Base-by-base conservation (phyloP, 2,888 invertebrate species). In the Heliconius ismenius region DNA sequence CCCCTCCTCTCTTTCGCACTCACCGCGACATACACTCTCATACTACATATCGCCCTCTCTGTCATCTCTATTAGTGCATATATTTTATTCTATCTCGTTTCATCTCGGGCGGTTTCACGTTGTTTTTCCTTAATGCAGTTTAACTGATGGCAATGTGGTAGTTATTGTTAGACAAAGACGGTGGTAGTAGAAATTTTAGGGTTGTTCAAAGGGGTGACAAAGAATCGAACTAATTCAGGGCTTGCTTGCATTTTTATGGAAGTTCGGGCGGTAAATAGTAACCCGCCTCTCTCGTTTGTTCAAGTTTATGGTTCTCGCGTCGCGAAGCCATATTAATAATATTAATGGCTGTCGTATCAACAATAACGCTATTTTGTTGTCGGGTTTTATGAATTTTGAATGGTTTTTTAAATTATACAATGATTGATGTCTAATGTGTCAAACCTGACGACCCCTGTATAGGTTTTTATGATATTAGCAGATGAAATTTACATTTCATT, bases 51-150 rank as follows among this genome's bases (percentile, higher is more conserved):
- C 88, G 90, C 89, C 91, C 90, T 86, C 86, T 93, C 92, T 93
- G 90, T 93, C 90, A 87, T 89, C 91, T 91, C 87, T 92, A 91
- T 90, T 92, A 93, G 89, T 93, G 93, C 94, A 93, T 94, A 90
- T 94, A 94, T 91, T 92, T 92, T 93, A 90, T 91, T 94, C 94
- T 92, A 94, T 94, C 94, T 93, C 94, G 92, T 94, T 94, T 93
- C 90, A 93, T 93, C 94, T 92, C 91, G 89, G 91, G 92, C 88
- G 89, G 92, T 91, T 92, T 92, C 87, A 91, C 91, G 92, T 93
- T 92, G 92, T 92, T 94, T 93, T 93, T 93, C 92, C 92, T 91
- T 92, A 92, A 93, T 94, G 94, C 94, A 94, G 92, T 93, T 94
- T 92, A 93, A 92, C 91, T 92, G 93, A 93, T 92, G 91, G 90